A percentile compares a stretch with the other conserved stretches of the same genome.
Evolutionary conservation across 2,888 invertebrate genomes (phyloP).

Genomic region (Dione juno): DNA sequence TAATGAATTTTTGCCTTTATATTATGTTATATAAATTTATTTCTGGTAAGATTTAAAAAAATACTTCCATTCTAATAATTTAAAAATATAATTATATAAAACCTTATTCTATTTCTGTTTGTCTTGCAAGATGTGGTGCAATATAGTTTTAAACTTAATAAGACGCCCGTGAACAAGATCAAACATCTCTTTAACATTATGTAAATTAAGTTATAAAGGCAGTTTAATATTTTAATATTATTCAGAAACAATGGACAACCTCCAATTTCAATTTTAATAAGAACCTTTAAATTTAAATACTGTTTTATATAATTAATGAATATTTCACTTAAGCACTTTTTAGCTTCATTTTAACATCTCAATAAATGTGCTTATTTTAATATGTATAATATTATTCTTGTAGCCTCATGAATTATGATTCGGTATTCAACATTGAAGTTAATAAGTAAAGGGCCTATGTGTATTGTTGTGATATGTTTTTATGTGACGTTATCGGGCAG

Average conservation of each 20-base stretch:
- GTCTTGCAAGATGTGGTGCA: background rate
- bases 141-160: background rate
- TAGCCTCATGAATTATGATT: background rate
- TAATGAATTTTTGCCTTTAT: too few species aligned
- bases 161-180: background rate
- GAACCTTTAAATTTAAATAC: background rate
- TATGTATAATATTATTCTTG: background rate
- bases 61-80: too few species aligned
- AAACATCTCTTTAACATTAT: constrained; percentile 1
- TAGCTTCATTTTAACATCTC: too few species aligned
- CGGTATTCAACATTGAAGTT: background rate
- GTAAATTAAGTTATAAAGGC: background rate
- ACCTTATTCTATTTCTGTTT: too few species aligned
- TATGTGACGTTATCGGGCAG: background rate
- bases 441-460: background rate
- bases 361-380: too few species aligned
- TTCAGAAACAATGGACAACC: constrained; percentile 3
- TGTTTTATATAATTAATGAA: background rate
- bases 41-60: too few species aligned
- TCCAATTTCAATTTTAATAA: background rate
- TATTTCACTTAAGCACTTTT: background rate
- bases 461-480: background rate
- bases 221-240: background rate
- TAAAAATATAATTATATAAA: too few species aligned
- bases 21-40: too few species aligned